Conservation (phyloP, 2,797 vertebrate species). For the Semotilus atromaculatus region DNA sequence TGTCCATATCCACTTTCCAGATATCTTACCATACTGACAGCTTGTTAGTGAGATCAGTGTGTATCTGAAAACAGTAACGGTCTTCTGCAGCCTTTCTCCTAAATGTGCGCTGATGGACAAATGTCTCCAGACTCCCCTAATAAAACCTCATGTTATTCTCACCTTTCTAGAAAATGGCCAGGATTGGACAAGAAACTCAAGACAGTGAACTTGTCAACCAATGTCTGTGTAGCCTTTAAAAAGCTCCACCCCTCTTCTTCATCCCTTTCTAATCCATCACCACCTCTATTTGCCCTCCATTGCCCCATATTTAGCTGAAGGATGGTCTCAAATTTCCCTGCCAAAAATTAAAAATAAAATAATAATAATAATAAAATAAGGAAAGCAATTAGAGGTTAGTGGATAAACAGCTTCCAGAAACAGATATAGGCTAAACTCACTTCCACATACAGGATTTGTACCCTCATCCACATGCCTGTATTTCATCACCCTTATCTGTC, state of each 20-base stretch:
- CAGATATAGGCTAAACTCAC: slow-evolving; percentile 57
- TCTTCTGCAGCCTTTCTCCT: slow-evolving; percentile 49
- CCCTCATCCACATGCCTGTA: slow-evolving; percentile 25
- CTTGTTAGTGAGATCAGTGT: slow-evolving; percentile 48
- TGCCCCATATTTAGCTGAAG: slow-evolving; percentile 78
- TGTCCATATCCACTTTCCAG: slow-evolving; percentile 15
- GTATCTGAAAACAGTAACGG: slow-evolving; percentile 27
- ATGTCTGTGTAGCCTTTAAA: slow-evolving; percentile 64
- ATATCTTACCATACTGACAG: slow-evolving; percentile 76
- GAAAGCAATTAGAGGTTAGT: slow-evolving; percentile 61
- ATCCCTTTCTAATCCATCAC: slow-evolving; percentile 66
- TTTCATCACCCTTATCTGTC: slow-evolving; percentile 48
- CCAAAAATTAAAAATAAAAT: slow-evolving; percentile 43
- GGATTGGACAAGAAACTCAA: slow-evolving; percentile 71
- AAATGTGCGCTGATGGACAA: slow-evolving; percentile 51
- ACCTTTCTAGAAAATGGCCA: slow-evolving; percentile 59
- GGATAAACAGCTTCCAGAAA: slow-evolving; percentile 70
- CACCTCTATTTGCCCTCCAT: slow-evolving; percentile 50
- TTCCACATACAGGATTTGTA: slow-evolving; percentile 30
- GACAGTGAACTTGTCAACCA: slow-evolving; percentile 66
- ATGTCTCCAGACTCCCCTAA: slow-evolving; percentile 51
- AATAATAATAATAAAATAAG: slow-evolving; percentile 41
- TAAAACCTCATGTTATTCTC: slow-evolving; percentile 67
- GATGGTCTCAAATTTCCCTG: slow-evolving; percentile 66
- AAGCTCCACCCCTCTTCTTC: slow-evolving; percentile 54